Base-by-base conservation (phyloP, 2,113 vertebrate species). In the Sceloporus undulatus region DNA sequence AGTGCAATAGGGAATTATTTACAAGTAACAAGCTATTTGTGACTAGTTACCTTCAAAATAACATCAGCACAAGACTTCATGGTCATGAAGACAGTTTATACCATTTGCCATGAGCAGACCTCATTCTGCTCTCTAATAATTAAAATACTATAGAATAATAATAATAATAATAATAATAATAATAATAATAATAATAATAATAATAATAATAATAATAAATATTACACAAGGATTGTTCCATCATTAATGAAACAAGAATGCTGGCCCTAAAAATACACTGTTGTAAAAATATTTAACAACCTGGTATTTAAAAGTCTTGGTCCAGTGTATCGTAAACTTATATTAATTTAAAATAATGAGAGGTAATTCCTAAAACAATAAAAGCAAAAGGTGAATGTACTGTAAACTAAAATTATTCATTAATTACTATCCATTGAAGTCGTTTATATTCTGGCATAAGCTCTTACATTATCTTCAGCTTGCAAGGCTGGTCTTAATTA, bases 401-500 rank as follows among this genome's bases (percentile, higher is more conserved):
- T 87, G 92, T 88, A 94, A 95, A 88, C 65, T 92, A 54, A 90
- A 92, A 25, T 80, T 87, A 1, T 92, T 74, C 91, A 25, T 91
- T 95, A 94, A 95, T 94, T 95, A 94, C 89, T 85, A 94, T 85
- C 85, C 38, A 89, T 74, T 77, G n/a, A 90, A 92, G 87, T 14
- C 90, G 92, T 91, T 92, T 83, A 78, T 94, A 92, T 88, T 90
- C 29, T 88, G 92, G 78, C 68, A 94, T 92, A 95, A 94, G 40
- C 79, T 95, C 94, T 95, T 91, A 82, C 82, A 90, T 91, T 95
- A 94, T 92, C 93, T 96, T 91, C 75, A 77, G 87, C 85, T 95
- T 95, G 76, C 88, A 96, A 94, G 91, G 92, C 59, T 94, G 89
- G 92, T 91, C 78, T 74, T 95, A 96, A 95, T 95, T 96, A 93